Evolutionary conservation across 30 jellyfish, hydroid and myxozoan genomes (phyloP).

Genomic region (Aurelia aurita complex sp. Pacific): DNA sequence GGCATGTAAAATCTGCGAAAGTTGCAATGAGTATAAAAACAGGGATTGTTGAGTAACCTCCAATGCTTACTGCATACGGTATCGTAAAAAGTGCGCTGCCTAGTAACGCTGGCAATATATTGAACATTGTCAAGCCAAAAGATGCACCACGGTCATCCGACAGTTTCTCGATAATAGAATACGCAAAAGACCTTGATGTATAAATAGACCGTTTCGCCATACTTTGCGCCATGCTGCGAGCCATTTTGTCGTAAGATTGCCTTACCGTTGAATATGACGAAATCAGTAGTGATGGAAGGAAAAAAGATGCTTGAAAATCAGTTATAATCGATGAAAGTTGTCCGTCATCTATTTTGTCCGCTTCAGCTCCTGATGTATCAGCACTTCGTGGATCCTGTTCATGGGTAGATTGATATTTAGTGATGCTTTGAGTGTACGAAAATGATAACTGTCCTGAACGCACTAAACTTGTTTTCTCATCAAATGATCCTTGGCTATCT

Average conservation of each 20-base stretch:
- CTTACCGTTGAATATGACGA: slow-evolving; percentile 48
- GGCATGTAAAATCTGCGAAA: slow-evolving; percentile 66
- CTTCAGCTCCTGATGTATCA: background rate
- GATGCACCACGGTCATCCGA: slow-evolving; percentile 91
- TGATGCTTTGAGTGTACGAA: slow-evolving; percentile 55
- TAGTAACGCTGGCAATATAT: slow-evolving; percentile 60
- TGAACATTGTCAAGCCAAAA: slow-evolving; percentile 59
- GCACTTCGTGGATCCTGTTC: slow-evolving; percentile 16
- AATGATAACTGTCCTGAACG: slow-evolving; percentile 53
- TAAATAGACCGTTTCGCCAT: slow-evolving; percentile 27
- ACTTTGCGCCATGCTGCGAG: slow-evolving; percentile 48
- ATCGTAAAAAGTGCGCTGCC: slow-evolving; percentile 73
- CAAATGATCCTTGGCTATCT: slow-evolving; percentile 8
- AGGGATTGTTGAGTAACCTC: slow-evolving; percentile 68
- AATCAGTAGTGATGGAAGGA: slow-evolving; percentile 55
- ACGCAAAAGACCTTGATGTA: slow-evolving; percentile 37
- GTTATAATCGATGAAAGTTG: slow-evolving; percentile 32
- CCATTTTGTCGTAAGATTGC: slow-evolving; percentile 50
- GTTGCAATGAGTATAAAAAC: slow-evolving; percentile 41
- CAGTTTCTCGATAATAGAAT: slow-evolving; percentile 59
- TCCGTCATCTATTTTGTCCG: background rate
- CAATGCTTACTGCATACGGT: slow-evolving; percentile 65
- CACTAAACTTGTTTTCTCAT: slow-evolving; percentile 54
- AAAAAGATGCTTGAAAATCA: slow-evolving; percentile 73
- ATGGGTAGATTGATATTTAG: slow-evolving; percentile 36